Conservation (phyloP, 1,140 invertebrate species). For the Caligus rogercresseyi region DNA sequence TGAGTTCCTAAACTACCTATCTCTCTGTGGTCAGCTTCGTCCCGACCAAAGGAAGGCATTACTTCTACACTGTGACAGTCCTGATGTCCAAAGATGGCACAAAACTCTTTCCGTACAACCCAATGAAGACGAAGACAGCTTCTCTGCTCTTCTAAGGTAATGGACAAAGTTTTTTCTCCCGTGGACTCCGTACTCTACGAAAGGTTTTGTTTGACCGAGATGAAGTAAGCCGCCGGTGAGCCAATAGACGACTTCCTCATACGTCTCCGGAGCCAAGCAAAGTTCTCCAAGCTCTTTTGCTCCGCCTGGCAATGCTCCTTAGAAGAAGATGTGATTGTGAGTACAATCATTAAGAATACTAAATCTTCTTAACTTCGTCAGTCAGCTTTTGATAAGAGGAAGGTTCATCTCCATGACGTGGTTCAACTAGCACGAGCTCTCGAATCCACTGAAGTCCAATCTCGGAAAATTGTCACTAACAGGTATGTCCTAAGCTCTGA, state of each 20-base stretch:
- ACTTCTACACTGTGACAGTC: background rate
- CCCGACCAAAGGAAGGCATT: background rate
- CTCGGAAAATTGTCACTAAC: too few species aligned
- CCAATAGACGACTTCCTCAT: background rate
- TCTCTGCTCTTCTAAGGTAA: background rate
- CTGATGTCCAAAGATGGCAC: background rate
- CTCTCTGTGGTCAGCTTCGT: background rate
- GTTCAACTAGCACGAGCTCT: too few species aligned
- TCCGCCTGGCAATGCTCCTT: background rate
- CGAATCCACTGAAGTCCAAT: too few species aligned
- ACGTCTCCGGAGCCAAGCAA: background rate
- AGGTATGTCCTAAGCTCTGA: too few species aligned
- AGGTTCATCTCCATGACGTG: too few species aligned
- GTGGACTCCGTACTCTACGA: background rate
- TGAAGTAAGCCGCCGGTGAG: background rate
- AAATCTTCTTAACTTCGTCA: background rate
- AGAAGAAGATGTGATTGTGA: background rate
- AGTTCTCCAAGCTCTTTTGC: background rate
- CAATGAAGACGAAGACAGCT: background rate
- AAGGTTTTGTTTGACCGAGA: background rate
- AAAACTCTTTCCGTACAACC: background rate
- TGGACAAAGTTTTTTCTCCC: background rate
- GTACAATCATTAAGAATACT: background rate
- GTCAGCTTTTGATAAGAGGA: background rate
- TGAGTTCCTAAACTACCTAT: background rate